These are phyloP conservation scores for Bilobella aurantiaca DNA, from an alignment of 1,140 invertebrate genomes.

Conservation along the genomic window DNA sequence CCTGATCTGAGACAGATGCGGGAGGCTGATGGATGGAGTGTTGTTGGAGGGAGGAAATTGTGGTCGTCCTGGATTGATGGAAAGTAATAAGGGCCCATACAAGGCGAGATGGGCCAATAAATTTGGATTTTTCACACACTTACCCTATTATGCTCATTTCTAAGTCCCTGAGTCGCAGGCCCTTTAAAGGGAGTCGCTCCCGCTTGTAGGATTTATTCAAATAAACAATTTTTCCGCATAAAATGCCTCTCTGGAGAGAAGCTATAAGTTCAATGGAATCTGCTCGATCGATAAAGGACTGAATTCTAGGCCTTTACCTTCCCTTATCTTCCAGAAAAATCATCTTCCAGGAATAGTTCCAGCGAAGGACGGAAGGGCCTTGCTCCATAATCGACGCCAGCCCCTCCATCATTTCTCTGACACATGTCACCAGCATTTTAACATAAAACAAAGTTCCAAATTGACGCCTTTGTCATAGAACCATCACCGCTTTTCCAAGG, in stretches of 20 bases:
- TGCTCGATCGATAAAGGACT: not conserved
- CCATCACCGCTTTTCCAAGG: too few species aligned
- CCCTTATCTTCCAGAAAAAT: not conserved
- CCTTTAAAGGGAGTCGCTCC: not conserved
- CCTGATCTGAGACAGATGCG: too few species aligned
- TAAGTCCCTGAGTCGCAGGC: not conserved
- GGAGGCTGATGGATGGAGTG: too few species aligned
- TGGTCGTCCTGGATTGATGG: not conserved
- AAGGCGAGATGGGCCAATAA: not conserved
- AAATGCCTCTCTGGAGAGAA: not conserved
- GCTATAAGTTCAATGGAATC: not conserved
- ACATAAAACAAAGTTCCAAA: too few species aligned
- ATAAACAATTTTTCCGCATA: slow-evolving; percentile 1
- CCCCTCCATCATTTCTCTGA: too few species aligned
- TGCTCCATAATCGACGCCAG: too few species aligned
- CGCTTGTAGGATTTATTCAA: not conserved
- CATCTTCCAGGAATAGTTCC: not conserved
- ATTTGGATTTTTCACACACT: too few species aligned
- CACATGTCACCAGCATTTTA: too few species aligned
- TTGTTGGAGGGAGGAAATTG: not conserved
- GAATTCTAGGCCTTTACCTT: not conserved
- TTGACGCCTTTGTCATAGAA: too few species aligned
- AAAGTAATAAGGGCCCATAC: not conserved
- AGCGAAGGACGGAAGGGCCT: too few species aligned
- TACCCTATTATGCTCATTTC: too few species aligned